These are phyloP conservation scores for Archivesica marissinica DNA, from an alignment of 1,140 invertebrate species.

Conservation along the genomic window DNA sequence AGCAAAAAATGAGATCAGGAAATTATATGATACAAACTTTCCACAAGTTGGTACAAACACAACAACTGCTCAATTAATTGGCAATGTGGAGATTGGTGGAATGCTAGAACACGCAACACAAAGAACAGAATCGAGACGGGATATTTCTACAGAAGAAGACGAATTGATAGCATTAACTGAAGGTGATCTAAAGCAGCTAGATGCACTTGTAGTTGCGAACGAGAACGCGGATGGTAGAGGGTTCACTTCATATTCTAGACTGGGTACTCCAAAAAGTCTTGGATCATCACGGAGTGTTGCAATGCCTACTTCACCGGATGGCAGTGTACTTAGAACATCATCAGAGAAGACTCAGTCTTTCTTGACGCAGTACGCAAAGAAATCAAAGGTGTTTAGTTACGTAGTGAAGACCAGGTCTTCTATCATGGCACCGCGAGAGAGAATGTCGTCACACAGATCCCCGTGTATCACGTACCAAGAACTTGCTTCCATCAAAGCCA, in stretches of 20 bases:
- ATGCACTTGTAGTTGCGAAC: background rate
- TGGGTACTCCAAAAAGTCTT: background rate
- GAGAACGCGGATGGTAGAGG: background rate
- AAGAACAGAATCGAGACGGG: background rate
- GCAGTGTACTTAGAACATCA: background rate
- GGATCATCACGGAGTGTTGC: background rate
- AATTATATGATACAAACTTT: background rate
- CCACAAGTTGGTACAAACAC: background rate
- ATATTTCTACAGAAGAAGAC: slow-evolving; percentile 1
- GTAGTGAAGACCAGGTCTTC: slow-evolving; percentile 34
- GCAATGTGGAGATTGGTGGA: background rate
- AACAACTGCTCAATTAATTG: background rate
- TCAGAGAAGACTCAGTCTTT: slow-evolving; percentile 23
- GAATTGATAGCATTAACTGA: slow-evolving; percentile 12
- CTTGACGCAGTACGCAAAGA: slow-evolving; percentile 43
- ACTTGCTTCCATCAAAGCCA: slow-evolving; percentile 42
- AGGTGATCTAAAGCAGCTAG: slow-evolving; percentile 1
- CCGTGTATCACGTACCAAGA: slow-evolving; percentile 52
- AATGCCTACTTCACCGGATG: background rate
- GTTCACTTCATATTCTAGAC: background rate
- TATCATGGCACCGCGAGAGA: slow-evolving; percentile 11
- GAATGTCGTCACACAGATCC: slow-evolving; percentile 15
- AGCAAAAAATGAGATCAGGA: background rate
- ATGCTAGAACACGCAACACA: background rate
- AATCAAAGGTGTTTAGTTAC: slow-evolving; percentile 45